These are phyloP conservation scores for Gobius niger DNA, from an alignment of 2,113 vertebrate species.

Conservation along the genomic window DNA sequence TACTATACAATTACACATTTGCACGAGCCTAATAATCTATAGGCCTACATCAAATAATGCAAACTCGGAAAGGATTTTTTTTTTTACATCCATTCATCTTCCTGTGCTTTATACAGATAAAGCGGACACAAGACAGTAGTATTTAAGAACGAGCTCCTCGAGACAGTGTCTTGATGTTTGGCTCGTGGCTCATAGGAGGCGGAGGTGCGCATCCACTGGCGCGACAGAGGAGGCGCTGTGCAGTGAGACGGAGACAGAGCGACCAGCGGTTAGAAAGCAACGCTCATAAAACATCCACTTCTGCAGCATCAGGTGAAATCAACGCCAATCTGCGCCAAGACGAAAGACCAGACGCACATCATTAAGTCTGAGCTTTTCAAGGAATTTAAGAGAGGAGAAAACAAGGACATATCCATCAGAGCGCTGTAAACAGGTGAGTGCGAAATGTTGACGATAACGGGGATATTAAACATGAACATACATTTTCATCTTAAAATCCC, in stretches of 20 bases:
- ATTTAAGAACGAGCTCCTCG: no score
- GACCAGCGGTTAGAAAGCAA: slow-evolving; percentile 66
- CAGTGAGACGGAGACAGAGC: slow-evolving; percentile 36
- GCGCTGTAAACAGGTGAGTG: slow-evolving; percentile 54
- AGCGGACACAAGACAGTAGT: no score
- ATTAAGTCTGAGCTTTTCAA: not conserved
- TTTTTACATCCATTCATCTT: no score
- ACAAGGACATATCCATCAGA: slow-evolving; percentile 3
- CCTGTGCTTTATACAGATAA: no score
- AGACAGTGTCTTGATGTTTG: no score
- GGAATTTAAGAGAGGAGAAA: slow-evolving; percentile 7
- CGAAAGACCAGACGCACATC: not conserved
- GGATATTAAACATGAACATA: no score
- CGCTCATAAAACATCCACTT: slow-evolving; percentile 49
- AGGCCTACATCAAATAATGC: no score
- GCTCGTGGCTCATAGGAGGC: slow-evolving; percentile 33
- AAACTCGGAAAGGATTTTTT: no score
- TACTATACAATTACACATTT: no score
- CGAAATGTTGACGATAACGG: not conserved
- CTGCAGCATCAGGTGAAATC: slow-evolving; percentile 60
- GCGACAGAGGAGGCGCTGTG: slow-evolving; percentile 42
- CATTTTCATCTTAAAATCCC: no score
- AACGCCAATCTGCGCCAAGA: slow-evolving; percentile 18
- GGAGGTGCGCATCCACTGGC: slow-evolving; percentile 62
- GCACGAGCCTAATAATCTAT: no score